phyloP scores from a whole-genome alignment of 2,888 invertebrate species.

The Ptychoptera albimana region DNA sequence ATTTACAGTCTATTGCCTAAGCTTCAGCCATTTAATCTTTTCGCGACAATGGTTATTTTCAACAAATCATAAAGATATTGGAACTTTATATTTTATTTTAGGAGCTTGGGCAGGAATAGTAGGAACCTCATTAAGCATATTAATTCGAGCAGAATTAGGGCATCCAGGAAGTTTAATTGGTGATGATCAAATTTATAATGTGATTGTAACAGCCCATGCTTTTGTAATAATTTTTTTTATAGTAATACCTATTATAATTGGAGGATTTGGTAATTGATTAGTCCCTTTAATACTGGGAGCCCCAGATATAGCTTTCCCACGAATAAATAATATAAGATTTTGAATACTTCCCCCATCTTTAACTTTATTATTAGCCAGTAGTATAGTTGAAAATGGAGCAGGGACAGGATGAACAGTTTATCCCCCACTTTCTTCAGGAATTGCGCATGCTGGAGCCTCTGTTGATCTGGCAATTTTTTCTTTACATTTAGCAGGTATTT shows the following conservation, averaged over 20 bases:
- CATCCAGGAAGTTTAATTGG: constrained; percentile 48
- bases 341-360: constrained; percentile 58
- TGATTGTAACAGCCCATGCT: constrained; percentile 63
- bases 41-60: constrained; percentile 48
- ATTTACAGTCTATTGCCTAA: constrained; percentile 48
- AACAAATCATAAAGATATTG: constrained; percentile 64
- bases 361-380: constrained; percentile 44
- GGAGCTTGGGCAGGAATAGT: constrained; percentile 51
- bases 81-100: constrained; percentile 52
- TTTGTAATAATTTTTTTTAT: constrained; percentile 74
- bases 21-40: constrained; percentile 41
- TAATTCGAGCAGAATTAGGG: constrained; percentile 59
- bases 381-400: constrained; percentile 48
- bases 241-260: constrained; percentile 57
- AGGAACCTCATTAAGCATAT: constrained; percentile 49
- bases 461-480: constrained; percentile 66
- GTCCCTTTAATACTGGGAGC: constrained; percentile 59
- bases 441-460: constrained; percentile 47
- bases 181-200: constrained; percentile 64
- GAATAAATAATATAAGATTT: constrained; percentile 75
- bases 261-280: constrained; percentile 73
- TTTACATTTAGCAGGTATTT: constrained; percentile 55
- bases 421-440: constrained; percentile 46
- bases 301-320: constrained; percentile 69
- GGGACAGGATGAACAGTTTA: constrained; percentile 70